phyloP scores from a whole-genome alignment of 2,888 invertebrate genomes.

The Dusona sp. region DNA sequence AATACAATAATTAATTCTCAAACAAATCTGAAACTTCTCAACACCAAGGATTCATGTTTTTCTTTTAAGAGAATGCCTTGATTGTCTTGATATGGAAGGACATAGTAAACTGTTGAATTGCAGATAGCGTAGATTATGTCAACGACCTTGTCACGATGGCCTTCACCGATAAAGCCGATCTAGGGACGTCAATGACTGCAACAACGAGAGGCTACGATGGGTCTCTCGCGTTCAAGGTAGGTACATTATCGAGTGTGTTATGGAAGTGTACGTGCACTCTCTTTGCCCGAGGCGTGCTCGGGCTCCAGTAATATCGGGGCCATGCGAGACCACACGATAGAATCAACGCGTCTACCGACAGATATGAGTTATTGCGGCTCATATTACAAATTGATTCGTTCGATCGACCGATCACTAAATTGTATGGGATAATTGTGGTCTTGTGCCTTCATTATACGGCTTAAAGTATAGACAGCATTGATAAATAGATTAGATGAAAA shows the following conservation, averaged over 20 bases:
- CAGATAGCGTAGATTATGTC: constrained; percentile 35
- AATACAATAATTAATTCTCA: neutral
- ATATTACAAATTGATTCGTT: constrained; percentile 59
- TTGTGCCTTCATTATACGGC: constrained; percentile 3
- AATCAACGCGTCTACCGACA: constrained; percentile 36
- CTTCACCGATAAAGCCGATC: constrained; percentile 70
- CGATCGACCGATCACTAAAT: constrained; percentile 54
- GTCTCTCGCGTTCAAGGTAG: constrained; percentile 64
- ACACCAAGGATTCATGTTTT: neutral
- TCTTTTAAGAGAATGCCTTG: neutral
- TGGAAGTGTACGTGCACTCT: constrained; percentile 34
- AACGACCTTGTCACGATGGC: constrained; percentile 62
- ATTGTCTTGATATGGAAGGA: neutral
- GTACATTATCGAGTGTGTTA: constrained; percentile 59
- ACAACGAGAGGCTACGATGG: constrained; percentile 62
- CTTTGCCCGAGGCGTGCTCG: constrained; percentile 52
- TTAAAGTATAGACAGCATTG: constrained; percentile 15
- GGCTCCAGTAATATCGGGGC: constrained; percentile 21
- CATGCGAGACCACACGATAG: constrained; percentile 32
- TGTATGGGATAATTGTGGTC: constrained; percentile 52
- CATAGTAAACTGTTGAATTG: constrained; percentile 30
- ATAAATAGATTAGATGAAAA: constrained; percentile 21
- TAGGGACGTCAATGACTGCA: constrained; percentile 66
- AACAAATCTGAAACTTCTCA: neutral
- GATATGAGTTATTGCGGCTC: constrained; percentile 41